Percentiles rank a stretch among this genome's conserved stretches.
Evolutionary conservation across 35 echinoderm and acorn worm species (phyloP).

Genomic region (Ptychodera flava): DNA sequence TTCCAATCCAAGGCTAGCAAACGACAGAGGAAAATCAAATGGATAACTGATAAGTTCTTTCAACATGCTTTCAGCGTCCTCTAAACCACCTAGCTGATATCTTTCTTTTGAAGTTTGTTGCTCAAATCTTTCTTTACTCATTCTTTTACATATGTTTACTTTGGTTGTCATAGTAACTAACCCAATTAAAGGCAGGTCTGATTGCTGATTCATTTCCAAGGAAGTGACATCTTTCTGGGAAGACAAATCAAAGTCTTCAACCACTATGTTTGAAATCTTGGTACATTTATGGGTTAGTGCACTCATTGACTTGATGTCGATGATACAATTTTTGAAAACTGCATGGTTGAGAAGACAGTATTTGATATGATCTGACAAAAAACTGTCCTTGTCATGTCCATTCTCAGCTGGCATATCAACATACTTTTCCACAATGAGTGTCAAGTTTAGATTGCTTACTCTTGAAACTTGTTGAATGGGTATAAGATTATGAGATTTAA

Average conservation of each 20-base stretch:
- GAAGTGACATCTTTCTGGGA: background rate
- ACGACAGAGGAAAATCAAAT: slow-evolving; percentile 3
- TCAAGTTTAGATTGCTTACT: too few relatives aligned
- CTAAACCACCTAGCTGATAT: slow-evolving; percentile 19
- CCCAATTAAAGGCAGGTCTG: background rate
- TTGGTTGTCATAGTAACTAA: background rate
- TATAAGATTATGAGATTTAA: too few relatives aligned
- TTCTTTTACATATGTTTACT: background rate
- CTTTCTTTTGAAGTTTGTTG: background rate
- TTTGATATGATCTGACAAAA: background rate
- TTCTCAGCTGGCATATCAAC: too few relatives aligned
- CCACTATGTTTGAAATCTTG: background rate
- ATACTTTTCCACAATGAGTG: too few relatives aligned
- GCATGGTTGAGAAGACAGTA: background rate
- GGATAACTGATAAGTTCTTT: slow-evolving; percentile 28
- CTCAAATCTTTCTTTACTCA: background rate
- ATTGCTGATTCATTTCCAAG: too few relatives aligned
- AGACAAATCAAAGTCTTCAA: background rate
- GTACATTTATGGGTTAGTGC: background rate
- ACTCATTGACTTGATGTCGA: background rate
- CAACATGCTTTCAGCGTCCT: slow-evolving; percentile 20
- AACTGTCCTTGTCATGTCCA: background rate
- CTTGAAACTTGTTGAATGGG: too few relatives aligned
- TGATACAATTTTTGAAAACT: background rate
- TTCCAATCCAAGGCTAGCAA: slow-evolving; percentile 11